These are phyloP conservation scores for Argyra leucocephala DNA, from an alignment of 2,888 invertebrate genomes.

Conservation along the genomic window DNA sequence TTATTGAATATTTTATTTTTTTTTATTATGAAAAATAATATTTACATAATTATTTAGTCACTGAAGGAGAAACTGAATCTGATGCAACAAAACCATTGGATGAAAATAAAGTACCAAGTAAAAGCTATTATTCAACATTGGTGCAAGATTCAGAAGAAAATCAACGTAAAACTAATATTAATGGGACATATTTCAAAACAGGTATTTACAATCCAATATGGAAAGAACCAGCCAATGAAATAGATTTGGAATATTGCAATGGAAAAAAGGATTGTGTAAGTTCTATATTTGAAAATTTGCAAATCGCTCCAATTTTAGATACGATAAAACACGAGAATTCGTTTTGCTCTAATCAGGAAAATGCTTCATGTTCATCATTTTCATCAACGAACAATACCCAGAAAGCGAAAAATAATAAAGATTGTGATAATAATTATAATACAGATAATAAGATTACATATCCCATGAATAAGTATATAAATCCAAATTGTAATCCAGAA, in stretches of 20 bases:
- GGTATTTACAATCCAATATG: constrained; percentile 41
- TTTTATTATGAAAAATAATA: too few relatives aligned
- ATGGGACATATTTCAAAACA: constrained; percentile 41
- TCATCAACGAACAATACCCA: background rate
- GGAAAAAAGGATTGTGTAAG: constrained; percentile 16
- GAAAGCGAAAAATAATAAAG: background rate
- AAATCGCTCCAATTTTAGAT: constrained; percentile 13
- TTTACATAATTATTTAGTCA: too few relatives aligned
- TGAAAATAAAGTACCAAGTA: constrained; percentile 9
- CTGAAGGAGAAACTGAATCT: too few relatives aligned
- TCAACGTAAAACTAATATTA: constrained; percentile 33
- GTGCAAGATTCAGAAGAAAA: constrained; percentile 39
- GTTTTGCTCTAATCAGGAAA: background rate
- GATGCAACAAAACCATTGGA: background rate
- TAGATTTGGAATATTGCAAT: background rate
- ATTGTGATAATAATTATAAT: constrained; percentile 11
- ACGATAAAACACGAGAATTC: constrained; percentile 11
- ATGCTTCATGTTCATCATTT: background rate
- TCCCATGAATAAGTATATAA: background rate
- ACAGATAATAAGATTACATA: background rate
- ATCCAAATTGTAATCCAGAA: background rate
- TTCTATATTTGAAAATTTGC: constrained; percentile 11
- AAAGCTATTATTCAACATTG: constrained; percentile 37
- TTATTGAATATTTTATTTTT: too few relatives aligned
- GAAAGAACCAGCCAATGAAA: constrained; percentile 26